Evolutionary conservation across 1,140 invertebrate species (phyloP).

Genomic region (Leptinotarsa lineolata): DNA sequence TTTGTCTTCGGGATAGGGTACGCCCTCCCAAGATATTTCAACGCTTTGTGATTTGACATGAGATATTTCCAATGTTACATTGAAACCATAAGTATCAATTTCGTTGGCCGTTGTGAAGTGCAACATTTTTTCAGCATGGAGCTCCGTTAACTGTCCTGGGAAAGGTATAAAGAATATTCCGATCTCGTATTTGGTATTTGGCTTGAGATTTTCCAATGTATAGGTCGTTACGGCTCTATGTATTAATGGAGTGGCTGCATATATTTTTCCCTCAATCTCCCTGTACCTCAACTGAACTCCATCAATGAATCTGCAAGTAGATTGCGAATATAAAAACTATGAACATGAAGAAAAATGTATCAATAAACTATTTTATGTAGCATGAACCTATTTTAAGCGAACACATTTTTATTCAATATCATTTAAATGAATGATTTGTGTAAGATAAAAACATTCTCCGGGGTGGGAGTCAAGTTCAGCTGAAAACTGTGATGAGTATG

Average conservation of each 20-base stretch:
- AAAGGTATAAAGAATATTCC: slow-evolving; percentile 79
- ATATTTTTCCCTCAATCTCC: slow-evolving; percentile 71
- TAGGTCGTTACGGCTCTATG: slow-evolving; percentile 76
- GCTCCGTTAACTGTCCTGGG: slow-evolving; percentile 71
- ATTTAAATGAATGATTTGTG: too few relatives aligned
- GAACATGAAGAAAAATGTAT: too few relatives aligned
- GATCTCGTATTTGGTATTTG: slow-evolving; percentile 75
- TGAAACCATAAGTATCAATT: slow-evolving; percentile 70
- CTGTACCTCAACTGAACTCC: slow-evolving; percentile 75
- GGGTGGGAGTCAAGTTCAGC: too few relatives aligned
- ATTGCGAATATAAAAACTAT: too few relatives aligned
- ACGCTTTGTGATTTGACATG: slow-evolving; percentile 75
- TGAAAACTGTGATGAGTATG: too few relatives aligned
- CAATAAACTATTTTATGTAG: too few relatives aligned
- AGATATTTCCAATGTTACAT: slow-evolving; percentile 74
- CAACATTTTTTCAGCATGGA: slow-evolving; percentile 71
- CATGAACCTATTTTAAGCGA: too few relatives aligned
- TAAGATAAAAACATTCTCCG: too few relatives aligned
- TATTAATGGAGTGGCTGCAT: slow-evolving; percentile 75
- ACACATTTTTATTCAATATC: too few relatives aligned
- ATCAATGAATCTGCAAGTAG: slow-evolving; percentile 62
- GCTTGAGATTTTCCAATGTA: slow-evolving; percentile 71
- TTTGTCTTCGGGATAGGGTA: slow-evolving; percentile 85
- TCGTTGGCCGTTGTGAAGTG: slow-evolving; percentile 65
- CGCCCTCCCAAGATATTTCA: slow-evolving; percentile 78